Evolutionary conservation across 2,113 vertebrate species (phyloP), one percentile per base, ranked within the genome.

Genomic region (Poeciliopsis occidentalis): DNA sequence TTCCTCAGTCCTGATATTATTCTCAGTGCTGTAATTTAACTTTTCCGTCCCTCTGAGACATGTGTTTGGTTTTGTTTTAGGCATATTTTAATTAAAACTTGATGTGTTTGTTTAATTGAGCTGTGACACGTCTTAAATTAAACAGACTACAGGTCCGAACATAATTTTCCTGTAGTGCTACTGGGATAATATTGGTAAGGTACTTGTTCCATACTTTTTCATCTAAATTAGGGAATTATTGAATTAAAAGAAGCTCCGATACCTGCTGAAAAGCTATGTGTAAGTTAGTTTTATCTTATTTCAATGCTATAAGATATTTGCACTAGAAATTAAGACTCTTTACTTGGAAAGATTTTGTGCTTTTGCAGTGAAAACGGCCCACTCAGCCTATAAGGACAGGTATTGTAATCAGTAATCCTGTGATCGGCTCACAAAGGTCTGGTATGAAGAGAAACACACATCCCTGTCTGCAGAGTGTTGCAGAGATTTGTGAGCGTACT

Each of bases 341-440:
- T 37, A 11, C 34, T 37, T 37, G 34, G 34, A 11, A 37, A 11
- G 34, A 37, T 2, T 37, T 37, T 11, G 34, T 11, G 34, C 10
- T 37, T 11, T 37, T 37, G 34, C 34, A 11, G 10, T 37, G 10
- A 11, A 24, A 62, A 57, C 12, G 15, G 60, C 71, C 75, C 60
- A 51, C 68, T 84, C 60, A 67, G 17, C 26, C 63, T 24, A 67
- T 62, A 69, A 64, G 22, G 61, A 68, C 67, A 29, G 30, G 8
- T 17, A 67, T 54, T 41, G 66, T 57, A 31, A 65, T 69, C 47
- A 67, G 67, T 75, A 67, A 72, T 57, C 64, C 47, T 60, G 29
- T 67, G 71, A 77, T 76, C 47, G 64, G 30, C 70, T 82, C 81
- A 75, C 65, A 34, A 77, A 67, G 70, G 69, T 41, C 44, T 4